Conservation (phyloP, 2,888 invertebrate species). For the Alsophila aescularia region DNA sequence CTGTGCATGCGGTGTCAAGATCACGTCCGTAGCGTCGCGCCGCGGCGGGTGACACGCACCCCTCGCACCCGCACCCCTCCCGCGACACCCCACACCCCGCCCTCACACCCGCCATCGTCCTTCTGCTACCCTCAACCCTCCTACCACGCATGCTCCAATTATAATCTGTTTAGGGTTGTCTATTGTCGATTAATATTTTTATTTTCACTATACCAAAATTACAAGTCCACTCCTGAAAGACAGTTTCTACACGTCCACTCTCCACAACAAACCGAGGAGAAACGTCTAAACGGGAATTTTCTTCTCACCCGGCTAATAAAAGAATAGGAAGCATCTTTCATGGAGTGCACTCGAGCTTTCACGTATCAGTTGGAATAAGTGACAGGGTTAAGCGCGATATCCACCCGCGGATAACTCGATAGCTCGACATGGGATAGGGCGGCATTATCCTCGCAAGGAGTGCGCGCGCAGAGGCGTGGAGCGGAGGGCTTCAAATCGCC, state of each 20-base stretch:
- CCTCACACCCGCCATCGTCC: slow-evolving; percentile 48
- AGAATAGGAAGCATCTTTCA: slow-evolving; percentile 42
- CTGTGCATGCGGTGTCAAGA: slow-evolving; percentile 81
- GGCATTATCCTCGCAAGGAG: slow-evolving; percentile 71
- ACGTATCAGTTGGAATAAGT: slow-evolving; percentile 57
- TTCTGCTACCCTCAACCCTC: slow-evolving; percentile 68
- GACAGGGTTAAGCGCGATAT: slow-evolving; percentile 69
- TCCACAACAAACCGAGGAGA: slow-evolving; percentile 20
- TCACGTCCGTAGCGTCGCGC: slow-evolving; percentile 72
- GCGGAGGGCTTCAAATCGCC: slow-evolving; percentile 81
- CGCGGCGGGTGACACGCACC: slow-evolving; percentile 71
- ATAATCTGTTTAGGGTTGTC: slow-evolving; percentile 83
- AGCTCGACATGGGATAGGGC: slow-evolving; percentile 78
- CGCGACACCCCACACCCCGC: slow-evolving; percentile 46
- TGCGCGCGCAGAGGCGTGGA: slow-evolving; percentile 81
- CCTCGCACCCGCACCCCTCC: slow-evolving; percentile 47
- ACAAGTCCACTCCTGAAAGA: slow-evolving; percentile 2
- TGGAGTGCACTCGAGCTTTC: slow-evolving; percentile 50
- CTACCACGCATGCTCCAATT: slow-evolving; percentile 84
- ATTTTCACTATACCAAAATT: slow-evolving; percentile 27
- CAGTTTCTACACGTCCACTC: slow-evolving; percentile 12
- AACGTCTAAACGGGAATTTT: slow-evolving; percentile 31
- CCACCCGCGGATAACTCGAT: slow-evolving; percentile 77
- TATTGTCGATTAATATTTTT: slow-evolving; percentile 72
- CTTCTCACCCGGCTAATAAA: slow-evolving; percentile 33